Percentiles rank a stretch among this genome's conserved stretches.
Evolutionary conservation across 2,888 invertebrate species (phyloP).

Genomic region (Agrypnus murinus): DNA sequence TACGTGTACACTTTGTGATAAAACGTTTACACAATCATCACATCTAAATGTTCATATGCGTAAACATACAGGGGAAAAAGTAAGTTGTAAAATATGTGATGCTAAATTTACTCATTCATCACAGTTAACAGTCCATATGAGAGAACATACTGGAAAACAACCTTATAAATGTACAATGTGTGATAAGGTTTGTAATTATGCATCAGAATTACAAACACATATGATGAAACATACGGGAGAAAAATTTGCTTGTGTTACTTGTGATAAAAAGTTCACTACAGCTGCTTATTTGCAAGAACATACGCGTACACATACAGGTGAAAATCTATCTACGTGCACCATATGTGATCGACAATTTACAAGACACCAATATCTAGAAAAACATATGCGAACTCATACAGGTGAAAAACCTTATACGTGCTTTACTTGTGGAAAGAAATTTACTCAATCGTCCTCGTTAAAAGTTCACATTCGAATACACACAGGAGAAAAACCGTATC

Average conservation of each 20-base stretch:
- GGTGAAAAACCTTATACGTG: constrained; percentile 70
- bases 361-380: constrained; percentile 73
- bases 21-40: constrained; percentile 77
- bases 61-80: constrained; percentile 72
- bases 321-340: constrained; percentile 66
- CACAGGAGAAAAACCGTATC: constrained; percentile 68
- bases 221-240: constrained; percentile 73
- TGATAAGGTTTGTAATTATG: constrained; percentile 70
- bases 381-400: constrained; percentile 72
- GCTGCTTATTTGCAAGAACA: constrained; percentile 68
- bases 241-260: constrained; percentile 66
- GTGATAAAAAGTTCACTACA: constrained; percentile 68
- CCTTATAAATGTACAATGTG: constrained; percentile 68
- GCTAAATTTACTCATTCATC: constrained; percentile 69
- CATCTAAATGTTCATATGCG: constrained; percentile 76
- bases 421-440: constrained; percentile 66
- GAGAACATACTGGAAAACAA: constrained; percentile 69
- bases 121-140: constrained; percentile 68
- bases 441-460: constrained; percentile 67
- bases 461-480: constrained; percentile 67
- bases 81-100: constrained; percentile 65
- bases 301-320: constrained; percentile 66
- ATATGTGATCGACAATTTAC: constrained; percentile 68
- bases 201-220: constrained; percentile 74
- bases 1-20: constrained; percentile 75